These are phyloP conservation scores for Australoheros scitulus DNA, from an alignment of 2,113 vertebrate genomes.

Conservation along the genomic window DNA sequence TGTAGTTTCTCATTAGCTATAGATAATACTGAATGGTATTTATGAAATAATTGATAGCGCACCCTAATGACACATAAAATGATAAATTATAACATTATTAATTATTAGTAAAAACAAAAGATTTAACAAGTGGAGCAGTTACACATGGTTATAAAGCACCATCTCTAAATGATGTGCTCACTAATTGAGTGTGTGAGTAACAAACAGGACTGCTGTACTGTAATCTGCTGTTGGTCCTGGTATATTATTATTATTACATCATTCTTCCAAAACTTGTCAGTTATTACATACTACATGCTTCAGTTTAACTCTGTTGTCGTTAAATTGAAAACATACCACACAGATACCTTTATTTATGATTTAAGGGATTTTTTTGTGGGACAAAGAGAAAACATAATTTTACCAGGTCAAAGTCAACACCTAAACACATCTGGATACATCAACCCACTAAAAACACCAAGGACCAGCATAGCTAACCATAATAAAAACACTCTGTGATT, in stretches of 20 bases:
- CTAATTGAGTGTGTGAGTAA: slow-evolving; percentile 27
- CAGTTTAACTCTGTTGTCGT: slow-evolving; percentile 29
- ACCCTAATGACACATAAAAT: neutral
- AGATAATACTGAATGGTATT: neutral
- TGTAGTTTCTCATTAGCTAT: neutral
- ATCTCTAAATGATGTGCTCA: slow-evolving; percentile 37
- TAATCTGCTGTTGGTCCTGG: neutral
- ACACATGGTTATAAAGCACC: neutral
- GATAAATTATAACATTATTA: neutral
- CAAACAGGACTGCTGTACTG: slow-evolving; percentile 10
- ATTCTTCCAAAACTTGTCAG: slow-evolving; percentile 36
- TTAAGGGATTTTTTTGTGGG: neutral
- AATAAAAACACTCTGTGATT: slow-evolving; percentile 58
- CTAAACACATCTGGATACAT: slow-evolving; percentile 69
- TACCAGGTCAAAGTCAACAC: slow-evolving; percentile 58
- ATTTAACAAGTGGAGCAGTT: neutral
- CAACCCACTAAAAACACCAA: slow-evolving; percentile 56
- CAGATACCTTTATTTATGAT: slow-evolving; percentile 22
- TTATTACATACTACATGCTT: slow-evolving; percentile 47
- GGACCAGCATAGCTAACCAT: slow-evolving; percentile 46
- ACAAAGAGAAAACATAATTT: slow-evolving; percentile 42
- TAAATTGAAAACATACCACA: slow-evolving; percentile 61
- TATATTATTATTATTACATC: neutral
- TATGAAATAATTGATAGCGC: neutral
- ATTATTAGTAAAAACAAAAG: neutral